These are phyloP conservation scores for Drosophila mimica DNA, from an alignment of 2,888 invertebrate species.

Conservation along the genomic window DNA sequence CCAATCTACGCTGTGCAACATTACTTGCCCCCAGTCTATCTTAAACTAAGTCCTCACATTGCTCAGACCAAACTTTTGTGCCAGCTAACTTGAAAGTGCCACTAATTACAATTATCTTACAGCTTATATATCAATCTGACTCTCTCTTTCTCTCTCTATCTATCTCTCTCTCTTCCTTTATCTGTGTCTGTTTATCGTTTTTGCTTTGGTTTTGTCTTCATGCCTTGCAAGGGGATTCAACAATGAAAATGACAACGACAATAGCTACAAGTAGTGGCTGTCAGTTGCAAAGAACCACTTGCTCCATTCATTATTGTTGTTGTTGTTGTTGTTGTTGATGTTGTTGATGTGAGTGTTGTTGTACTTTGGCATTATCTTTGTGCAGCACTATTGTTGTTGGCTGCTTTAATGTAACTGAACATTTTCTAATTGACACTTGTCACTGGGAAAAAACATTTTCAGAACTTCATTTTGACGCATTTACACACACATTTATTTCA, in stretches of 20 bases:
- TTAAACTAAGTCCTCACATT: constrained; percentile 1
- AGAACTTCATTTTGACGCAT: constrained; percentile 83
- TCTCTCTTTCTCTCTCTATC: neutral
- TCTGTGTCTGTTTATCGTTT: constrained; percentile 2
- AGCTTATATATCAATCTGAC: constrained; percentile 13
- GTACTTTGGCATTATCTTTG: constrained; percentile 32
- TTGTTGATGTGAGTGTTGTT: constrained; percentile 20
- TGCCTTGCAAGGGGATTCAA: constrained; percentile 46
- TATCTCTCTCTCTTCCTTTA: neutral
- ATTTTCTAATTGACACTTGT: constrained; percentile 77
- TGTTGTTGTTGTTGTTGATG: constrained; percentile 27
- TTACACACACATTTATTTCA: constrained; percentile 83
- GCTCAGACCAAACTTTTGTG: constrained; percentile 12
- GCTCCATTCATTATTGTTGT: constrained; percentile 33
- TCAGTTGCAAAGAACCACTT: constrained; percentile 48
- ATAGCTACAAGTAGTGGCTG: constrained; percentile 35
- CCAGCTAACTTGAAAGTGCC: constrained; percentile 31
- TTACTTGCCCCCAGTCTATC: constrained; percentile 1
- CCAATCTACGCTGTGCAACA: constrained; percentile 17
- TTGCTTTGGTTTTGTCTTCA: constrained; percentile 34
- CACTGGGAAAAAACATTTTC: constrained; percentile 69
- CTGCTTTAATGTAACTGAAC: constrained; percentile 70
- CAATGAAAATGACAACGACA: constrained; percentile 56
- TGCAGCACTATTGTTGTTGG: constrained; percentile 32
- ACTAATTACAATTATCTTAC: constrained; percentile 63